Conservation (phyloP, 35 echinoderm and acorn worm genomes). For the Ptychodera flava region DNA sequence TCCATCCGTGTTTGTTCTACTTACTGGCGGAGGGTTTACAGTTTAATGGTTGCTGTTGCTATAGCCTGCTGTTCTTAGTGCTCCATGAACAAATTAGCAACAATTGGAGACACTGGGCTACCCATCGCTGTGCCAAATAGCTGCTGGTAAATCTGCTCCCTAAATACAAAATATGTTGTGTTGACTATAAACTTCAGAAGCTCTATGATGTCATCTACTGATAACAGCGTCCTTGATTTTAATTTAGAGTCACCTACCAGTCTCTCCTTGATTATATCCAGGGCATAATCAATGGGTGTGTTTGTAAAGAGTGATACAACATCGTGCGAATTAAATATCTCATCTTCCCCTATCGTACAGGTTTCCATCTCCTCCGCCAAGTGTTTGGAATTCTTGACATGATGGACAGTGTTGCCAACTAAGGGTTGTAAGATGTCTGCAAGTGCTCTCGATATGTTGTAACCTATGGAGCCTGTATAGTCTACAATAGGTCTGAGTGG, state of each 20-base stretch:
- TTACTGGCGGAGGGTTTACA: too few relatives aligned
- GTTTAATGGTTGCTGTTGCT: too few relatives aligned
- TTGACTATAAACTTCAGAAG: conserved; percentile 5
- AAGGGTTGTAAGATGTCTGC: conserved; percentile 22
- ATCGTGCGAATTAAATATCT: conserved; percentile 28
- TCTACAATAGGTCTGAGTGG: conserved; percentile 33
- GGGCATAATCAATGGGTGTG: background rate
- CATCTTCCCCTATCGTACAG: conserved; percentile 3
- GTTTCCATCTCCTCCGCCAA: conserved; percentile 14
- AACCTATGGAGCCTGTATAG: conserved; percentile 34
- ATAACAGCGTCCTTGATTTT: conserved; percentile 8
- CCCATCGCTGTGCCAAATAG: conserved; percentile 17
- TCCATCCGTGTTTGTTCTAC: too few relatives aligned
- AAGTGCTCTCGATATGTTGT: conserved; percentile 12
- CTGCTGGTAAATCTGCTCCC: conserved; percentile 6
- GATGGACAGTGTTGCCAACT: conserved; percentile 23
- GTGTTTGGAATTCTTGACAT: conserved; percentile 34
- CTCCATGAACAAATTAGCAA: conserved; percentile 22
- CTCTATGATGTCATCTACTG: conserved; percentile 15
- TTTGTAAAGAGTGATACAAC: conserved; percentile 23
- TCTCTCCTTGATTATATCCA: conserved; percentile 8
- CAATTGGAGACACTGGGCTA: conserved; percentile 12
- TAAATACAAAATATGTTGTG: conserved; percentile 20
- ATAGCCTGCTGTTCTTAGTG: conserved; percentile 19
- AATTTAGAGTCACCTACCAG: background rate